phyloP scores from a whole-genome alignment of 2,888 invertebrate genomes.

The Hipparchia sbordonii region DNA sequence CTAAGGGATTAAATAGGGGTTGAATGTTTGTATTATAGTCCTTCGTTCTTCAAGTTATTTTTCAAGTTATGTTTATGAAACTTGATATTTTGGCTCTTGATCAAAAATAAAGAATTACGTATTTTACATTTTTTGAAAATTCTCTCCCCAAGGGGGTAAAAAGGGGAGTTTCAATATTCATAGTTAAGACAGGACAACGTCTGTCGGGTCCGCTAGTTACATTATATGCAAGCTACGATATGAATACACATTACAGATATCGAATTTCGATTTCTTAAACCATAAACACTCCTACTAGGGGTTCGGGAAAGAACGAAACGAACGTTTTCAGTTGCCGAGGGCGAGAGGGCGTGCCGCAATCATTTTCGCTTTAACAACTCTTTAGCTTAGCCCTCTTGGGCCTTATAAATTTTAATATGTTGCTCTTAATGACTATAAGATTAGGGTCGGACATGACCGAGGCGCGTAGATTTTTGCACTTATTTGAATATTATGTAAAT shows the following conservation, averaged over 20 bases:
- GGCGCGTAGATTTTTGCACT: conserved; percentile 63
- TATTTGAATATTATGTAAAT: conserved; percentile 75
- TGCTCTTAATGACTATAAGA: conserved; percentile 69
- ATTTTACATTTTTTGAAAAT: too few relatives aligned
- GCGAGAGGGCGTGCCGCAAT: conserved; percentile 56
- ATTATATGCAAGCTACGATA: too few relatives aligned
- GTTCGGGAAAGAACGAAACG: conserved; percentile 40
- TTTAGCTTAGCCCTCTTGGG: conserved; percentile 56
- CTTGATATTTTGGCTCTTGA: too few relatives aligned
- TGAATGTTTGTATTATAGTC: too few relatives aligned
- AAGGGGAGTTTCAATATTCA: too few relatives aligned
- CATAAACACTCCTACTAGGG: neutral
- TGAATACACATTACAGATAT: neutral
- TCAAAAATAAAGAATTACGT: too few relatives aligned
- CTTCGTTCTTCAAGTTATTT: too few relatives aligned
- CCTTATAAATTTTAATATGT: conserved; percentile 70
- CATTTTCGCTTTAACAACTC: conserved; percentile 79
- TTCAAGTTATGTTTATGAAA: too few relatives aligned
- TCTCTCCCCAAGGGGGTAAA: too few relatives aligned
- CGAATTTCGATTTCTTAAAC: neutral
- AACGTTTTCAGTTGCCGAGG: conserved; percentile 26
- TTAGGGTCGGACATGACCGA: conserved; percentile 46
- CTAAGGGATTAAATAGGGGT: too few relatives aligned
- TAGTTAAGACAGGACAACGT: too few relatives aligned
- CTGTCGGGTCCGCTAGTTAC: too few relatives aligned